Evolutionary conservation across 2,888 invertebrate species (phyloP), one percentile per base, ranked within the genome.

Genomic region (Xestia c-nigrum): DNA sequence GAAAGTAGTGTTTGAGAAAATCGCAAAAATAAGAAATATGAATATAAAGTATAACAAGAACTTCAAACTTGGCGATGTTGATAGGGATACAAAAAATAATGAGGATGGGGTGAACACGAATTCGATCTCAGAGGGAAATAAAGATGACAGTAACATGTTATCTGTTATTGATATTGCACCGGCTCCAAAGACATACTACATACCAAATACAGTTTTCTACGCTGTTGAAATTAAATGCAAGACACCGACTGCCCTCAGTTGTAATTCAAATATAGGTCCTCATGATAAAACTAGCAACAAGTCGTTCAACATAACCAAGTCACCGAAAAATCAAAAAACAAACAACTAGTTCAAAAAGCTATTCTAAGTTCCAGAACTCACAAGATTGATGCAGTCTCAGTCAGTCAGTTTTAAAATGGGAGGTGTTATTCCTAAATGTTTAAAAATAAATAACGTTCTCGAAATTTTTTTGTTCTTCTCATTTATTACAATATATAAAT

Each of bases 201-300:
- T 21, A 14, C 38, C 52, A 67, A 77, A 78, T 67, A 67, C 78
- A 31, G 47, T 76, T 47, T 31, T 47, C 24, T 76, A 78, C 31
- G 47, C 55, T 14, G 14, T 76, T 9, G 78, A 78, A 67, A 78
- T 31, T 19, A 76, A 78, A 47, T 76, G 55, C n/a, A 19, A 19
- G 10, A 67, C 19, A n/a, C 78, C 78, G 10, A 57, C 16, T 19
- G 47, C 78, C 47, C 14, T 10, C 40, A 57, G 31, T 47, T 78
- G 75, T 57, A 10, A 57, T 40, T 5, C 14, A 6, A 63, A 5
- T 21, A 63, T 10, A 63, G 7, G 16, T 63, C 21, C 10, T 63
- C 5, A 21, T 21, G 5, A 5, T 38, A 21, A 63, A 40, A 63
- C 10, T 12, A 40, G 10, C 40, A 61, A 38, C 6, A 5, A 38